phyloP scores from a whole-genome alignment of 2,888 invertebrate species.

The Pachliopta kotzebuea region DNA sequence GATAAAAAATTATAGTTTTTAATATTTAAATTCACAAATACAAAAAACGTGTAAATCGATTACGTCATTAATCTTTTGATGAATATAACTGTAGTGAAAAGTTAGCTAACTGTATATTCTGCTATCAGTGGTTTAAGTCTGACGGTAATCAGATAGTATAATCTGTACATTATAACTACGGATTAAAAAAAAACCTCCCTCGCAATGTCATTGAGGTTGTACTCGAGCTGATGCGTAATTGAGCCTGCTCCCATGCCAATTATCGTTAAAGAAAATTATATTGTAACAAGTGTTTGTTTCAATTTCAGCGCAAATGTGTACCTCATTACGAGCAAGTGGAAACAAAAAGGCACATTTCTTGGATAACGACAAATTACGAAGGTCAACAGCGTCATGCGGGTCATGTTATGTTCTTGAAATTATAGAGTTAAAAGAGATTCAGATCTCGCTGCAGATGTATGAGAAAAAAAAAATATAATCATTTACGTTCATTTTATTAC shows the following conservation, averaged over 20 bases:
- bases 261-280: slow-evolving; percentile 41
- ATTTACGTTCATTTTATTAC: slow-evolving; percentile 28
- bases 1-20: no score
- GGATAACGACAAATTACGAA: slow-evolving; percentile 68
- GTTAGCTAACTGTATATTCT: neutral
- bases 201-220: slow-evolving; percentile 16
- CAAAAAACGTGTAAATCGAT: no score
- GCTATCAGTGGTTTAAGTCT: neutral
- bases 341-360: slow-evolving; percentile 45
- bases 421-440: slow-evolving; percentile 48
- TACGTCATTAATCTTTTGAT: no score
- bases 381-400: slow-evolving; percentile 54
- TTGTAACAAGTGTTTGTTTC: slow-evolving; percentile 30
- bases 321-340: slow-evolving; percentile 45
- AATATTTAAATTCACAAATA: no score
- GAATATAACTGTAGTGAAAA: neutral
- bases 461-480: slow-evolving; percentile 14
- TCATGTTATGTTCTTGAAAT: slow-evolving; percentile 47
- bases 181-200: slow-evolving; percentile 12
- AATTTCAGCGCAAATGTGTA: slow-evolving; percentile 31
- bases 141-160: slow-evolving; percentile 7
- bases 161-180: slow-evolving; percentile 19
- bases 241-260: slow-evolving; percentile 42
- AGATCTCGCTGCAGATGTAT: slow-evolving; percentile 39
- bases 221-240: slow-evolving; percentile 16